A percentile compares a stretch with the other conserved stretches of the same genome.
Evolutionary conservation across 2,888 invertebrate species (phyloP).

Genomic region (Panorpa germanica): DNA sequence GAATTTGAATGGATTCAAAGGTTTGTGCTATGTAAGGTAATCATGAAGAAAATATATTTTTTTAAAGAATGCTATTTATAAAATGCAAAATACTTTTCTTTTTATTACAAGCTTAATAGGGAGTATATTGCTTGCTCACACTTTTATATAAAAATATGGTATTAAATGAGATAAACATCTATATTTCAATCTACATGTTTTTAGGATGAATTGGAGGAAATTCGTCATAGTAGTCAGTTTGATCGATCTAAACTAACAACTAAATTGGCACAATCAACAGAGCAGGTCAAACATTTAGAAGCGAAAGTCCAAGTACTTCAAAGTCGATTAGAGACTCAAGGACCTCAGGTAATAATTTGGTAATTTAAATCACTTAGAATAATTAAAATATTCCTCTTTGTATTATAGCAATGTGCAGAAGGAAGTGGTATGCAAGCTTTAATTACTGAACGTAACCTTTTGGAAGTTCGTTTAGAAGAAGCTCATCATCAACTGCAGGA

Average conservation of each 20-base stretch:
- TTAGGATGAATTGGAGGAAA: slow-evolving; percentile 62
- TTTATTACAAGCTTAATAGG: too few relatives aligned
- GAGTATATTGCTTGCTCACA: too few relatives aligned
- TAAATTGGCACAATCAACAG: slow-evolving; percentile 52
- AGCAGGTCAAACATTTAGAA: slow-evolving; percentile 49
- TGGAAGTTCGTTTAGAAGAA: slow-evolving; percentile 66
- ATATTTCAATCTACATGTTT: slow-evolving; percentile 15
- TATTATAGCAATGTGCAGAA: neutral
- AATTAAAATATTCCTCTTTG: neutral
- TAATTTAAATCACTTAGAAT: neutral
- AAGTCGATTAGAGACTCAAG: neutral
- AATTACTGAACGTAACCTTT: slow-evolving; percentile 39
- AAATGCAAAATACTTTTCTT: too few relatives aligned
- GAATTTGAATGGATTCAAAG: too few relatives aligned
- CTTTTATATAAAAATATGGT: too few relatives aligned
- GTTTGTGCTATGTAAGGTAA: too few relatives aligned
- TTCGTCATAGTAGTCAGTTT: slow-evolving; percentile 52
- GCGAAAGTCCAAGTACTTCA: slow-evolving; percentile 26
- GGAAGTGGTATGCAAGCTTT: slow-evolving; percentile 35
- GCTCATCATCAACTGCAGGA: slow-evolving; percentile 72
- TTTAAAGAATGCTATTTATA: too few relatives aligned
- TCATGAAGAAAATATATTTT: too few relatives aligned
- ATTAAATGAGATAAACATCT: too few relatives aligned
- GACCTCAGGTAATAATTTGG: neutral
- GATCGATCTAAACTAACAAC: slow-evolving; percentile 48